Evolutionary conservation across 2,888 invertebrate genomes (phyloP).

Genomic region (Deroplatys truncata): DNA sequence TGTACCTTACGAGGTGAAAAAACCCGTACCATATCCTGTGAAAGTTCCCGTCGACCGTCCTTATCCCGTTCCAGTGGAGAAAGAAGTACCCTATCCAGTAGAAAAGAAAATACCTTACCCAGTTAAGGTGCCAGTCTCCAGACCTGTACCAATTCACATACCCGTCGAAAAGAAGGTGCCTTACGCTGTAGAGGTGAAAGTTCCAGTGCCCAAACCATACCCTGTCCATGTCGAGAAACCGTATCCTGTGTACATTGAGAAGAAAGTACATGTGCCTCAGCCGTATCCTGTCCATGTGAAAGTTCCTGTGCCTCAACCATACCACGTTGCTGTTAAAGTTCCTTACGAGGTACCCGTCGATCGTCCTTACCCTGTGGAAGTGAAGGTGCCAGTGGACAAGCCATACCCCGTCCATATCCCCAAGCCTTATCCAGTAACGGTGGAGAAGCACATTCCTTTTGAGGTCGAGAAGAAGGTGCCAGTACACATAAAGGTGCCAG

Average conservation of each 20-base stretch:
- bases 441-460: constrained; percentile 58
- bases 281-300: constrained; percentile 63
- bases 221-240: constrained; percentile 68
- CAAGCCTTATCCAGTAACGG: constrained; percentile 68
- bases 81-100: constrained; percentile 56
- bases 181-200: constrained; percentile 36
- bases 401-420: constrained; percentile 47
- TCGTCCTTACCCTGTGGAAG: constrained; percentile 29
- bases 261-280: constrained; percentile 62
- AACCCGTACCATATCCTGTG: constrained; percentile 50
- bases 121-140: constrained; percentile 60
- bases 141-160: constrained; percentile 59
- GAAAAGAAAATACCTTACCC: constrained; percentile 40
- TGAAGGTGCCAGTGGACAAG: constrained; percentile 32
- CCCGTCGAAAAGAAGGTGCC: constrained; percentile 68
- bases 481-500: constrained; percentile 62
- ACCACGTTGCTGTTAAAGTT: constrained; percentile 29
- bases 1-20: constrained; percentile 65
- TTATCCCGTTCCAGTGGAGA: constrained; percentile 64
- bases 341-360: constrained; percentile 30
- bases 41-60: constrained; percentile 31
- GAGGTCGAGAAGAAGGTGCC: constrained; percentile 31
- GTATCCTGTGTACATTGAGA: constrained; percentile 65
- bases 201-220: constrained; percentile 66
- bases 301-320: constrained; percentile 62